A percentile compares a stretch with the other conserved stretches of the same genome.
These are phyloP conservation scores for Aldabrachelys gigantea DNA, from an alignment of 2,113 vertebrate genomes.

Conservation along the genomic window DNA sequence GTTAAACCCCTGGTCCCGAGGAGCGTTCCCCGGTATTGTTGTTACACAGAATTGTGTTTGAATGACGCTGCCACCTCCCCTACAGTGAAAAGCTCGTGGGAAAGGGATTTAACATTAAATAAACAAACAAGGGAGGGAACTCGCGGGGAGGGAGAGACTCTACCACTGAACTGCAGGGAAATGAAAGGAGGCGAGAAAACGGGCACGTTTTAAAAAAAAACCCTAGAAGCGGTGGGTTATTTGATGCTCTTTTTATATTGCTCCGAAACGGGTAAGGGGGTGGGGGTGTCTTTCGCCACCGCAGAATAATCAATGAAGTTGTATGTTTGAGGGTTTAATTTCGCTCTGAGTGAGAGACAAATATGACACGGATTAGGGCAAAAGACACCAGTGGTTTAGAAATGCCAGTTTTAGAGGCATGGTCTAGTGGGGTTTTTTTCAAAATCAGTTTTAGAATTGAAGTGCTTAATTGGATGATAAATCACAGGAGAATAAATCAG, in stretches of 20 bases:
- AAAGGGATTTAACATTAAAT: slow-evolving; percentile 39
- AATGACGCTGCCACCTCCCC: slow-evolving; percentile 68
- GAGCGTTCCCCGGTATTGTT: slow-evolving; percentile 64
- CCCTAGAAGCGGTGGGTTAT: neutral
- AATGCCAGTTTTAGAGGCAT: slow-evolving; percentile 6
- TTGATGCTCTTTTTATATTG: too few species aligned
- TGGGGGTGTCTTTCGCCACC: neutral
- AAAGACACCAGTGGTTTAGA: neutral
- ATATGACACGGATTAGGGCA: neutral
- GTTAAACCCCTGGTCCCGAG: neutral
- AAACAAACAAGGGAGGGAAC: neutral
- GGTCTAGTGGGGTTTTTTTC: slow-evolving; percentile 40
- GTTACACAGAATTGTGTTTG: slow-evolving; percentile 74
- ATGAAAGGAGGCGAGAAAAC: neutral
- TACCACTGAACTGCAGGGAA: neutral
- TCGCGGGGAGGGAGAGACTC: neutral
- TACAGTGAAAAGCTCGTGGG: slow-evolving; percentile 65
- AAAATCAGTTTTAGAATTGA: neutral
- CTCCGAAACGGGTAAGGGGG: neutral
- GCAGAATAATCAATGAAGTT: neutral
- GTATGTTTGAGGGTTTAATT: neutral
- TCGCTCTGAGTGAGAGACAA: neutral
- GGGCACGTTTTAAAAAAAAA: neutral
- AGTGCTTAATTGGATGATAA: neutral
- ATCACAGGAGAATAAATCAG: neutral